These are phyloP conservation scores for Erpornis zantholeuca DNA, from an alignment of 2,113 vertebrate species.

Conservation along the genomic window DNA sequence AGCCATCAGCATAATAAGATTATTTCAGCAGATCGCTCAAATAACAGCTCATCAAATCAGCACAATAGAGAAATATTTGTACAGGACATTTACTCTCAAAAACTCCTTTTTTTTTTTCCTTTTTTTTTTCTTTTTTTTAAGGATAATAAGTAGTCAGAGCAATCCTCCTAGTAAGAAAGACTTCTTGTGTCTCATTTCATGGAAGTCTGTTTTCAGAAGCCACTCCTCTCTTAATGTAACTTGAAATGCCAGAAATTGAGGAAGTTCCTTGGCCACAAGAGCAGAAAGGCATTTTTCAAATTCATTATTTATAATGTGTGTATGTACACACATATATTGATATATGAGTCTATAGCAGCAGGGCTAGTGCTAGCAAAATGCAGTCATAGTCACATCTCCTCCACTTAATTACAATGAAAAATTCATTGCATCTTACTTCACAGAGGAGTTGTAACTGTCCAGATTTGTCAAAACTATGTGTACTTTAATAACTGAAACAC, in stretches of 20 bases:
- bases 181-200: background rate
- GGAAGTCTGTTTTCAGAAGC: background rate
- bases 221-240: background rate
- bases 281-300: background rate
- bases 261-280: background rate
- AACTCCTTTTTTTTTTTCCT: fast-evolving
- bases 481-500: background rate
- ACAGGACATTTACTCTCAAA: background rate
- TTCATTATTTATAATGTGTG: background rate
- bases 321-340: background rate
- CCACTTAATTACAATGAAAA: background rate
- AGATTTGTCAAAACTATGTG: background rate
- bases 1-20: background rate
- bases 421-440: background rate
- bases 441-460: background rate
- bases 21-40: background rate
- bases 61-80: background rate
- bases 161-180: background rate
- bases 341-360: background rate
- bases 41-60: background rate
- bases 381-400: background rate
- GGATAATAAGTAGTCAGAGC: background rate
- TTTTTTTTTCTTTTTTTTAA: background rate
- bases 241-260: background rate
- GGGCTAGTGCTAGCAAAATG: background rate